phyloP scores from a whole-genome alignment of 2,888 invertebrate genomes.

The Xanthorhoe designata region DNA sequence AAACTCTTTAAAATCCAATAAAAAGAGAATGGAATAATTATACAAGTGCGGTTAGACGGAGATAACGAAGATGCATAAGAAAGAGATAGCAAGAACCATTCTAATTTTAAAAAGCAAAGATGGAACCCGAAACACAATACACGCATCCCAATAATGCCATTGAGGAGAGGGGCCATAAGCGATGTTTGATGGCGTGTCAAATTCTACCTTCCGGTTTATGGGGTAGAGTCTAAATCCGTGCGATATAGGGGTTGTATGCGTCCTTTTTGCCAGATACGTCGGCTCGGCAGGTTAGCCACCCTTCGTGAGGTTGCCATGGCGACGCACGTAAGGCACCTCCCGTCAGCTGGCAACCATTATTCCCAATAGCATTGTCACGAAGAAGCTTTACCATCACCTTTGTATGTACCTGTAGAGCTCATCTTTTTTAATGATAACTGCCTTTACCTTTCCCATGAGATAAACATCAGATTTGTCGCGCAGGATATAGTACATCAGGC shows the following conservation, averaged over 20 bases:
- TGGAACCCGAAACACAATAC: slow-evolving; percentile 84
- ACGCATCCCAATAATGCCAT: slow-evolving; percentile 73
- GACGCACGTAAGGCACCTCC: slow-evolving; percentile 81
- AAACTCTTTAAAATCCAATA: slow-evolving; percentile 81
- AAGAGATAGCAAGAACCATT: slow-evolving; percentile 69
- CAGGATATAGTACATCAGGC: slow-evolving; percentile 59
- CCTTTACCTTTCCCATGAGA: slow-evolving; percentile 65
- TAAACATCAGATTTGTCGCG: slow-evolving; percentile 61
- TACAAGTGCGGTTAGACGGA: slow-evolving; percentile 71
- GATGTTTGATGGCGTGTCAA: slow-evolving; percentile 63
- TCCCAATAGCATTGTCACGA: slow-evolving; percentile 71
- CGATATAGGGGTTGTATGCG: slow-evolving; percentile 59
- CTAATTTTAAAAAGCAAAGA: slow-evolving; percentile 85
- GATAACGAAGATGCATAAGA: slow-evolving; percentile 54
- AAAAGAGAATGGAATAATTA: slow-evolving; percentile 80
- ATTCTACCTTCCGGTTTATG: slow-evolving; percentile 65
- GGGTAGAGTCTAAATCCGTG: slow-evolving; percentile 72
- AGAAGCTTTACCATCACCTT: slow-evolving; percentile 65
- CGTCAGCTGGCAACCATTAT: slow-evolving; percentile 85
- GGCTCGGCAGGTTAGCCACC: slow-evolving; percentile 81
- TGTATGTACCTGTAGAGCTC: slow-evolving; percentile 73
- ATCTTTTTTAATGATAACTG: slow-evolving; percentile 65
- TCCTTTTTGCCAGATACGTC: slow-evolving; percentile 61
- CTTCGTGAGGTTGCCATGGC: slow-evolving; percentile 79
- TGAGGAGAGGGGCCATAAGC: slow-evolving; percentile 68